Percentiles rank a stretch among this genome's conserved stretches.
phyloP scores from a whole-genome alignment of 2,888 invertebrate species.

The Capitulum mitella region DNA sequence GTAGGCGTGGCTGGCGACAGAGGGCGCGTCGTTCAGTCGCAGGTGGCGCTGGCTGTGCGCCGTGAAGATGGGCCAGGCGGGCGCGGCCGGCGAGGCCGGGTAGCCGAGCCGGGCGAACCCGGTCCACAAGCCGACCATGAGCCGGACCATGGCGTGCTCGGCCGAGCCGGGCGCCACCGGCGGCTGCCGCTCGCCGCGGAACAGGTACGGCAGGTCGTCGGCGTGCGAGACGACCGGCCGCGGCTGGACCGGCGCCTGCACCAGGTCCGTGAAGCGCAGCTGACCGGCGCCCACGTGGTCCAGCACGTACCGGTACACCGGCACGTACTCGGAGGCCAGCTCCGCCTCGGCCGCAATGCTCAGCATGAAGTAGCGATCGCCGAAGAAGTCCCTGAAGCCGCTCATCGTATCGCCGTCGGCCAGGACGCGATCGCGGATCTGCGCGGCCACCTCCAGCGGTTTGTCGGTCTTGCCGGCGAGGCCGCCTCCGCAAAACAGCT shows the following conservation, averaged over 20 bases:
- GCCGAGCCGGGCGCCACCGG: neutral
- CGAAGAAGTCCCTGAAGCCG: neutral
- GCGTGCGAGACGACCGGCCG: constrained; percentile 27
- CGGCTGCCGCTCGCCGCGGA: neutral
- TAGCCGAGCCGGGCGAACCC: constrained; percentile 26
- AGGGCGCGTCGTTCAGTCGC: constrained; percentile 39
- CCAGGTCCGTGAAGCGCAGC: constrained; percentile 14
- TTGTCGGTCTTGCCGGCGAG: no score
- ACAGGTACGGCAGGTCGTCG: neutral
- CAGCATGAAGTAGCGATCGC: constrained; percentile 22
- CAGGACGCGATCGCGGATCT: neutral
- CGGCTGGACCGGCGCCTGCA: constrained; percentile 14
- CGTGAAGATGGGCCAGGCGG: neutral
- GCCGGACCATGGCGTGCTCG: constrained; percentile 17
- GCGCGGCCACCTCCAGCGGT: neutral
- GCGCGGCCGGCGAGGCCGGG: neutral
- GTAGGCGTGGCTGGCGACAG: constrained; percentile 48
- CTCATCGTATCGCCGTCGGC: neutral
- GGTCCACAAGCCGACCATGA: constrained; percentile 27
- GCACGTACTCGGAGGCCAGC: constrained; percentile 24
- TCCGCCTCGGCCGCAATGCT: neutral
- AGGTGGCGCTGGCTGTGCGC: neutral
- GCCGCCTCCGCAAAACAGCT: no score
- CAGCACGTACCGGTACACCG: constrained; percentile 29
- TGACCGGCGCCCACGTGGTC: constrained; percentile 23